Evolutionary conservation across 2,113 vertebrate genomes (phyloP), one percentile per base, ranked within the genome.

Genomic region (Ceuthmochares aereus): DNA sequence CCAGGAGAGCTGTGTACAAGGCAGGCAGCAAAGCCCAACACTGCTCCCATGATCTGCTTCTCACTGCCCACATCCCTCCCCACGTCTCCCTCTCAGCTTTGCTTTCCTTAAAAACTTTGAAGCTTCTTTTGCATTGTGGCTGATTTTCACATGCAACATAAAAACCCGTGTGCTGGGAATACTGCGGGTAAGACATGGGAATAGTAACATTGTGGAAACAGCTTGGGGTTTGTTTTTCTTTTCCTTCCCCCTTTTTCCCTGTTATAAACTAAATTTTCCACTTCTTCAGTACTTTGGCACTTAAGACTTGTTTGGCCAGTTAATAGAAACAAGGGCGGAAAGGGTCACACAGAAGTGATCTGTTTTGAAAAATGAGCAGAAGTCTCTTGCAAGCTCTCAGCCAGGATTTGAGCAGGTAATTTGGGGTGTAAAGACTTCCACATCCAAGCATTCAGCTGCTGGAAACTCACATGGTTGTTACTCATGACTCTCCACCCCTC

Each of bases 241-340:
- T 69, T 90, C 59, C 82, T 88, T 94, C 36, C 52, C 87, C 49
- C 19, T 89, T 90, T 93, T 93, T 89, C 58, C 86, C 63, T 90
- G 87, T 84, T 75, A 54, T 75, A 95, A 95, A 92, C 52, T 47
- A 84, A 81, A 88, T 95, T 97, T 90, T 90, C 83, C 76, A 95
- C 76, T 67, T 93, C 72, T 92, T 81, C 51, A 59, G 75, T 74
- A 40, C 25, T 76, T n/a, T 92, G 69, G 91, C 89, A 72, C 94
- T 92, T 73, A 26, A 17, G 86, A 36, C 34, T 92, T 63, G 42
- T 78, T 83, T 89, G 73, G 72, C 16, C 64, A 81, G 22, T 43
- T 89, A 80, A 68, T 9, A 70, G 83, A 78, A 92, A 56, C 23
- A 66, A 69, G 63, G 78, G 58, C 68, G n/a, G 68, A 84, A 76